Percentiles rank a stretch among this genome's conserved stretches.
Conservation (phyloP, 2,113 vertebrate species). For the rat (Rattus norvegicus) region DNA sequence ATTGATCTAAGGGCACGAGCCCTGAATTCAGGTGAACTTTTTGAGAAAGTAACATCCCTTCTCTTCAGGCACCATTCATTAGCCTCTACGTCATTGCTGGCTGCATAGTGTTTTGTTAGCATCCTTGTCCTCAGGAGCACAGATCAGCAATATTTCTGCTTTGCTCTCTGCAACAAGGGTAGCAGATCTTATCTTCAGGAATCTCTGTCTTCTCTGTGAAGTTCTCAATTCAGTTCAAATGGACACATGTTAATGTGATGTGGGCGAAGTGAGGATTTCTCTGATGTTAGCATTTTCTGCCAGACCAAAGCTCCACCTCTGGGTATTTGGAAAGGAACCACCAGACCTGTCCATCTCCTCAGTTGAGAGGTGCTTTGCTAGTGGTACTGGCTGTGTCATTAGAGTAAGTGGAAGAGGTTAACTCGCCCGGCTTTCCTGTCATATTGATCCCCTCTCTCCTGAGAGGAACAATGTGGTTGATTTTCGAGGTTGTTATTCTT, state of each 20-base stretch:
- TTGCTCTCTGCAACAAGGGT: slow-evolving; percentile 29
- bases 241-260: neutral
- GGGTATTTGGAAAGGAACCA: slow-evolving; percentile 6
- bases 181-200: slow-evolving; percentile 26
- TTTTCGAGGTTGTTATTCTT: neutral
- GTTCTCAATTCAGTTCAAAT: slow-evolving; percentile 59
- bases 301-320: neutral
- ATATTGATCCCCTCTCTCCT: slow-evolving; percentile 63
- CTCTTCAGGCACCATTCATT: slow-evolving; percentile 66
- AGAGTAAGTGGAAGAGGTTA: slow-evolving; percentile 81
- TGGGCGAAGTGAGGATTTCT: slow-evolving; percentile 43
- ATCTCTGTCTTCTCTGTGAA: slow-evolving; percentile 58
- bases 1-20: slow-evolving; percentile 68
- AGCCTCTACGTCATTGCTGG: slow-evolving; percentile 74
- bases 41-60: neutral
- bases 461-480: slow-evolving; percentile 60
- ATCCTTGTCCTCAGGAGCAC: slow-evolving; percentile 67
- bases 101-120: slow-evolving; percentile 42
- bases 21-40: slow-evolving; percentile 76
- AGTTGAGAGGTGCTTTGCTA: neutral
- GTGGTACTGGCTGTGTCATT: slow-evolving; percentile 42
- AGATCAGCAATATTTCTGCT: slow-evolving; percentile 77
- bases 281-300: neutral
- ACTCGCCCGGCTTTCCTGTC: slow-evolving; percentile 76
- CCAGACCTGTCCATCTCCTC: neutral